These are phyloP conservation scores for Melieria omissa DNA, from an alignment of 2,888 invertebrate species.

Conservation along the genomic window DNA sequence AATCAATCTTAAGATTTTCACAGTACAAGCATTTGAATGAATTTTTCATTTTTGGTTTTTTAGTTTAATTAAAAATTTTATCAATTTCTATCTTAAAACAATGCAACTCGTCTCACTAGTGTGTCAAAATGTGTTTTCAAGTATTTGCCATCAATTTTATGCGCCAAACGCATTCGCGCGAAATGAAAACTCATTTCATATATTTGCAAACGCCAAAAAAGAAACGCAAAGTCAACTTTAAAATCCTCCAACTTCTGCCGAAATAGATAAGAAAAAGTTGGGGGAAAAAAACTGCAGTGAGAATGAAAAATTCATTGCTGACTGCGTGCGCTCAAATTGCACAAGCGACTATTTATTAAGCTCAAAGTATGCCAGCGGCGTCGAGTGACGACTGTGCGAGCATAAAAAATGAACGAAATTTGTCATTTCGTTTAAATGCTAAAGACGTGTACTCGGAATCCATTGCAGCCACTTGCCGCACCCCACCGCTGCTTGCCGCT, in stretches of 20 bases:
- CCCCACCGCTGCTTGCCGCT: background rate
- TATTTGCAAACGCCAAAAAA: too few species aligned
- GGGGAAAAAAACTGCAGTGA: background rate
- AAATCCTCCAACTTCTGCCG: constrained; percentile 22
- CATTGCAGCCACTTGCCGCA: background rate
- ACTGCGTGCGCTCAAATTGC: constrained; percentile 13
- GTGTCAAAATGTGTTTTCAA: too few species aligned
- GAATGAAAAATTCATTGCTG: constrained; percentile 12
- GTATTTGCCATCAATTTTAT: too few species aligned
- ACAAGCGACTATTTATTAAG: constrained; percentile 16
- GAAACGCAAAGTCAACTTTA: too few species aligned
- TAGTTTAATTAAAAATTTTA: too few species aligned
- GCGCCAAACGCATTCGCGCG: too few species aligned
- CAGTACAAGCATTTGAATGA: too few species aligned
- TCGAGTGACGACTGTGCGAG: background rate
- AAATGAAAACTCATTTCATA: too few species aligned
- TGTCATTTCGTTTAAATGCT: constrained; percentile 5
- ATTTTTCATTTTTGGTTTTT: too few species aligned
- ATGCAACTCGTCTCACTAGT: too few species aligned
- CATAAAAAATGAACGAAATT: constrained; percentile 6
- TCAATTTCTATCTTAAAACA: too few species aligned
- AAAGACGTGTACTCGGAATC: background rate
- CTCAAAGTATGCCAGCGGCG: background rate
- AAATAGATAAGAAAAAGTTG: background rate
- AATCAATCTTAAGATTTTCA: too few species aligned